A percentile compares a stretch with the other conserved stretches of the same genome.
Conservation (phyloP, 2,113 vertebrate species). For the Uria aalge region DNA sequence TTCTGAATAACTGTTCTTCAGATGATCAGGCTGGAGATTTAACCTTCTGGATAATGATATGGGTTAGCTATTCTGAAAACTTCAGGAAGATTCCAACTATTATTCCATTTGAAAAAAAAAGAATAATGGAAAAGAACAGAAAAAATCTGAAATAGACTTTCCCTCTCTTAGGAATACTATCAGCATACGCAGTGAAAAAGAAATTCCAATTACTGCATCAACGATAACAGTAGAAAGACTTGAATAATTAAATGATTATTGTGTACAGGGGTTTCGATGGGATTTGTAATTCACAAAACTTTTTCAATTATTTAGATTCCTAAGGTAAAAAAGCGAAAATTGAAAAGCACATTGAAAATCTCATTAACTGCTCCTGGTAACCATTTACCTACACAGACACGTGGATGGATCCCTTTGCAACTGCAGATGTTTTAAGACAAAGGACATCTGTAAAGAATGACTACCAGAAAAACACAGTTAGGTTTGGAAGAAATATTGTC, state of each 20-base stretch:
- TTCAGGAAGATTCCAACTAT: not conserved
- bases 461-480: not conserved
- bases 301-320: constrained; percentile 52
- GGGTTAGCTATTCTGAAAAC: not conserved
- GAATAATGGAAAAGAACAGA: not conserved
- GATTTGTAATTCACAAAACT: constrained; percentile 46
- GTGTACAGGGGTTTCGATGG: not conserved
- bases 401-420: not conserved
- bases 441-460: not conserved
- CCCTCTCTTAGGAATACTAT: not conserved
- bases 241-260: constrained; percentile 62
- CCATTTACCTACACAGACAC: not conserved
- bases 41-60: not conserved
- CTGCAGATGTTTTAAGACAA: not conserved
- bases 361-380: not conserved
- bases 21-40: not conserved
- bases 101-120: not conserved
- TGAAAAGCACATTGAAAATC: constrained; percentile 58
- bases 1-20: not conserved
- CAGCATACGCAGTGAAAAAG: not conserved
- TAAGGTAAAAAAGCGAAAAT: constrained; percentile 29
- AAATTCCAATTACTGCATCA: constrained; percentile 30
- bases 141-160: not conserved
- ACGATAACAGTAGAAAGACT: not conserved
- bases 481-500: not conserved